phyloP scores from a whole-genome alignment of 2,113 vertebrate genomes.

The Lethenteron reissneri region DNA sequence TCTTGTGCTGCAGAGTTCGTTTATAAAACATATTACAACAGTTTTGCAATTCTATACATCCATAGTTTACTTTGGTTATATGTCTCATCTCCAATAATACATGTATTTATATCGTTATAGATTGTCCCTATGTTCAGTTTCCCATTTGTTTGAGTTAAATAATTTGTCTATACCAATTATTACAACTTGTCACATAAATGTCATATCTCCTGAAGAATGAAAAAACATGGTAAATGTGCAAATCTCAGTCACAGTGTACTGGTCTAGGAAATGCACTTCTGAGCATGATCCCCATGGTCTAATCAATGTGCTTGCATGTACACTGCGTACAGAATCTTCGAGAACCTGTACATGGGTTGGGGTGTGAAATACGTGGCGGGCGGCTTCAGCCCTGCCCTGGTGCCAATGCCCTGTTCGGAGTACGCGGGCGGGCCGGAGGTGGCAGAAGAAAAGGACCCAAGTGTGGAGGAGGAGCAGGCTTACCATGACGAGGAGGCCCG shows the following conservation, averaged over 20 bases:
- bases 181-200: too few species aligned
- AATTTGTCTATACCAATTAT: slow-evolving; percentile 6
- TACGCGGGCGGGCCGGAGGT: slow-evolving; percentile 39
- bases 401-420: slow-evolving; percentile 26
- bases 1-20: neutral
- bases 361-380: slow-evolving; percentile 48
- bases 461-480: slow-evolving; percentile 42
- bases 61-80: neutral
- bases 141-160: slow-evolving; percentile 8
- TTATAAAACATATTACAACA: neutral
- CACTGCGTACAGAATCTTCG: slow-evolving; percentile 29
- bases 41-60: neutral
- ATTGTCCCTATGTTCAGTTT: slow-evolving; percentile 19
- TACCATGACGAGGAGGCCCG: slow-evolving; percentile 22
- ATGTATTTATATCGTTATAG: neutral
- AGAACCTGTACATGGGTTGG: slow-evolving; percentile 80
- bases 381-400: slow-evolving; percentile 28
- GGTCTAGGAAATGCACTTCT: too few species aligned
- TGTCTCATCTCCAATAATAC: neutral
- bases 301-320: too few species aligned
- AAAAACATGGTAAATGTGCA: too few species aligned
- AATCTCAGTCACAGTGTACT: too few species aligned
- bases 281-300: too few species aligned
- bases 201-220: too few species aligned
- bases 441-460: slow-evolving; percentile 43